Evolutionary conservation across 2,113 vertebrate species (phyloP).

Genomic region (Aptenodytes forsteri): DNA sequence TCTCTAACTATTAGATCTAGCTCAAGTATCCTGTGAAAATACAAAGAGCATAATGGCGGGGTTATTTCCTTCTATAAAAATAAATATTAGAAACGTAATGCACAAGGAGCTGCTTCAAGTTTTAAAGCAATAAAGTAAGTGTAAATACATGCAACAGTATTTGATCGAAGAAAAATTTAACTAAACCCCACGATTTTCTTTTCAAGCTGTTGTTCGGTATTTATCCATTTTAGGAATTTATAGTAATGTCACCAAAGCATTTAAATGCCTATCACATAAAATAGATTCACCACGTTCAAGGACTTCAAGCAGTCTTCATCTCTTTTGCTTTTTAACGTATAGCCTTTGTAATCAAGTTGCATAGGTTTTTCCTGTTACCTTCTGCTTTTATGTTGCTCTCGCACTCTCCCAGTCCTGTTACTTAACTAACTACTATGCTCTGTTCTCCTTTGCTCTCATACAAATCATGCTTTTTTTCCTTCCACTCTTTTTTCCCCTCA

Average conservation of each 20-base stretch:
- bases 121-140: not conserved
- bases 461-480: not conserved
- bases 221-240: not conserved
- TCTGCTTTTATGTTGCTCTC: not conserved
- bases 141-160: not conserved
- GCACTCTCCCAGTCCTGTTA: not conserved
- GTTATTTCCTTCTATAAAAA: not conserved
- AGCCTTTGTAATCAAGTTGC: not conserved
- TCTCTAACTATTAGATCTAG: slow-evolving; percentile 93
- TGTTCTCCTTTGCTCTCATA: not conserved
- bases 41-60: not conserved
- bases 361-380: not conserved
- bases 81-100: not conserved
- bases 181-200: fast-evolving
- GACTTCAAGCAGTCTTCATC: not conserved
- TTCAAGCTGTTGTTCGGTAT: not conserved
- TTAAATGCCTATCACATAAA: not conserved
- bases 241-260: not conserved
- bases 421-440: not conserved
- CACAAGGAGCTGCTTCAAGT: not conserved
- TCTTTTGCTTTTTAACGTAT: not conserved
- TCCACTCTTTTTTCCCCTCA: too few relatives aligned
- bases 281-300: not conserved
- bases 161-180: not conserved
- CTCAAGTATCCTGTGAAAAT: slow-evolving; percentile 86